phyloP scores from a whole-genome alignment of 1,140 invertebrate species.

The Globodera rostochiensis region DNA sequence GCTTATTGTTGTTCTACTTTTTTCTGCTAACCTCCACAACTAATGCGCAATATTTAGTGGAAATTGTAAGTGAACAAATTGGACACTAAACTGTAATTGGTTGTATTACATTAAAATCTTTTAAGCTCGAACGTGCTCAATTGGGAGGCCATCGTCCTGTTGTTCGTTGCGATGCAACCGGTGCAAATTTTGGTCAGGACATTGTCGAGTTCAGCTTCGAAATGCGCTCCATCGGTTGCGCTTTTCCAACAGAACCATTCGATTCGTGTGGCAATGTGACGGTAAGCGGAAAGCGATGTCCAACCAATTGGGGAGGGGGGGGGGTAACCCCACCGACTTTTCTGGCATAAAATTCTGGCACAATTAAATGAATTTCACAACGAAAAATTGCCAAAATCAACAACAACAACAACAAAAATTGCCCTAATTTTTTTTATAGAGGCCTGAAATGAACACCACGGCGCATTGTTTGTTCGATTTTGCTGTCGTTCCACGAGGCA shows the following conservation, averaged over 20 bases:
- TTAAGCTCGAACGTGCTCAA: slow-evolving; percentile 50
- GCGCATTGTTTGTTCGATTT: slow-evolving; percentile 50
- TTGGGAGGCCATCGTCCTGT: slow-evolving; percentile 46
- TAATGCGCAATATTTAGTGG: slow-evolving; percentile 56
- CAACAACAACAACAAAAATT: too few species aligned
- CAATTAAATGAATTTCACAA: neutral
- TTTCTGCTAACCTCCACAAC: neutral
- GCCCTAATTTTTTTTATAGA: neutral
- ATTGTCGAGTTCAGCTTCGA: slow-evolving; percentile 44
- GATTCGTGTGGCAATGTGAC: slow-evolving; percentile 53
- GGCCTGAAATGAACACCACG: slow-evolving; percentile 22
- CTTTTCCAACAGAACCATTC: slow-evolving; percentile 47
- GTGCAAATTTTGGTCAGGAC: slow-evolving; percentile 60
- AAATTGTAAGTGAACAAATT: slow-evolving; percentile 53
- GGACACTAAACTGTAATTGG: neutral
- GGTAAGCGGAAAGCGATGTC: slow-evolving; percentile 19
- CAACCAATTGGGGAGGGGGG: neutral
- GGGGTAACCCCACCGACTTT: neutral
- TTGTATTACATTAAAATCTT: slow-evolving; percentile 5
- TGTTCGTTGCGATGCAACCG: slow-evolving; percentile 60
- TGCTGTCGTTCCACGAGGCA: slow-evolving; percentile 59
- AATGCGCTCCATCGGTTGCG: slow-evolving; percentile 56
- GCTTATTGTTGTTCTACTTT: neutral
- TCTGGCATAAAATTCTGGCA: neutral
- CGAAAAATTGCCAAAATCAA: too few species aligned